Evolutionary conservation across 2,113 vertebrate genomes (phyloP).

Genomic region (Limanda limanda): DNA sequence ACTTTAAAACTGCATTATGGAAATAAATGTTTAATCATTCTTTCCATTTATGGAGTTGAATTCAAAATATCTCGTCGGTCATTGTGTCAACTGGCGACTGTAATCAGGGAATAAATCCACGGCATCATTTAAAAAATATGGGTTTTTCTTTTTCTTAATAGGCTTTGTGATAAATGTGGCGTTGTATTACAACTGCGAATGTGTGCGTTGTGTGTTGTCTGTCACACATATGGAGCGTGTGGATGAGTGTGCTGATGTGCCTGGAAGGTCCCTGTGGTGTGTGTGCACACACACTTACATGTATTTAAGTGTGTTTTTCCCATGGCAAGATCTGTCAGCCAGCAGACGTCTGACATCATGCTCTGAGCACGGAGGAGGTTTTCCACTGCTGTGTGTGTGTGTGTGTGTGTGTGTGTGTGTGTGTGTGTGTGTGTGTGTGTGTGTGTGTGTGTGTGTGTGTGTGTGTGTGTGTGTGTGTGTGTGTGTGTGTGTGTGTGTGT

Average conservation of each 20-base stretch:
- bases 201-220: slow-evolving; percentile 9
- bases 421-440: slow-evolving; percentile 22
- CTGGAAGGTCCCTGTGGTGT: slow-evolving; percentile 20
- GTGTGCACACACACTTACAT: slow-evolving; percentile 25
- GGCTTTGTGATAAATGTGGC: background rate
- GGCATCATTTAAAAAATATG: background rate
- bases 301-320: slow-evolving; percentile 60
- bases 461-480: slow-evolving; percentile 19
- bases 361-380: slow-evolving; percentile 58
- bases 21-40: slow-evolving; percentile 54
- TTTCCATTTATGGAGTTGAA: slow-evolving; percentile 12
- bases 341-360: slow-evolving; percentile 71
- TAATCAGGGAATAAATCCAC: background rate
- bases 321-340: slow-evolving; percentile 64
- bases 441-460: slow-evolving; percentile 22
- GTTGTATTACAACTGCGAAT: background rate
- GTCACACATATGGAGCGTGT: slow-evolving; percentile 37
- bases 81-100: background rate
- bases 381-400: slow-evolving; percentile 51
- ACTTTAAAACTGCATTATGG: slow-evolving; percentile 44
- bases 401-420: slow-evolving; percentile 10
- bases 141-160: background rate
- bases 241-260: slow-evolving; percentile 3
- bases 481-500: slow-evolving; percentile 17
- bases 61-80: background rate